Percentiles rank a stretch among this genome's conserved stretches.
Evolutionary conservation across 2,888 invertebrate species (phyloP).

Genomic region (Tanypteryx hageni): DNA sequence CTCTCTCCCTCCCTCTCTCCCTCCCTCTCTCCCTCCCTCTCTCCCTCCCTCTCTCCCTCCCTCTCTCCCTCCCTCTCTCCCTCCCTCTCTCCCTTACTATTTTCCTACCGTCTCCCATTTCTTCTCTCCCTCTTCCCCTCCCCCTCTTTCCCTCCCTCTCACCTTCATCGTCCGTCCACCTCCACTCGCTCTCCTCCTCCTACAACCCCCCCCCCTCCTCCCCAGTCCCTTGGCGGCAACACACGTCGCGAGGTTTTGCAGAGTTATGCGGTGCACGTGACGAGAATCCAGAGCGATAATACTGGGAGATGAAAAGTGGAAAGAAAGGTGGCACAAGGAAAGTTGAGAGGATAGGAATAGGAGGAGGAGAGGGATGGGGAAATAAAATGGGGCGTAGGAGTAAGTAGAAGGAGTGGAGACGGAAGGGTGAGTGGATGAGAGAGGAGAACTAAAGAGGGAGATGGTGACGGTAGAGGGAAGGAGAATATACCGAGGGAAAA

Average conservation of each 20-base stretch:
- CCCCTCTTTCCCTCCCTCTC: not conserved
- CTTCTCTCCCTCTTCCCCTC: not conserved
- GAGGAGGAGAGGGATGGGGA: no score
- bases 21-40: not conserved
- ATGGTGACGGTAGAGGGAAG: not conserved
- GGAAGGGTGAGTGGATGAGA: not conserved
- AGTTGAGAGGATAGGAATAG: not conserved
- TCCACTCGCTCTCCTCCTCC: not conserved
- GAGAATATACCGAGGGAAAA: not conserved
- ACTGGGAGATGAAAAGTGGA: not conserved
- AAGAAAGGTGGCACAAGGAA: not conserved
- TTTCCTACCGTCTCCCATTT: not conserved
- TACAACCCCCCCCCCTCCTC: not conserved
- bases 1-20: not conserved
- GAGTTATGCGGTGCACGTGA: slow-evolving; percentile 4
- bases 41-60: not conserved
- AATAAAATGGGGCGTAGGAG: no score
- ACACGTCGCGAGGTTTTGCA: slow-evolving; percentile 7
- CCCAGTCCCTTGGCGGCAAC: not conserved
- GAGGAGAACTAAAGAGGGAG: not conserved
- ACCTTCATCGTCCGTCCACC: not conserved
- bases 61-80: not conserved
- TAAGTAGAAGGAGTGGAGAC: no score
- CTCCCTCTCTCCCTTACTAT: not conserved
- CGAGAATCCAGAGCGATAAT: not conserved